Evolutionary conservation across 2,113 vertebrate species (phyloP).

Genomic region (Peromyscus maniculatus): DNA sequence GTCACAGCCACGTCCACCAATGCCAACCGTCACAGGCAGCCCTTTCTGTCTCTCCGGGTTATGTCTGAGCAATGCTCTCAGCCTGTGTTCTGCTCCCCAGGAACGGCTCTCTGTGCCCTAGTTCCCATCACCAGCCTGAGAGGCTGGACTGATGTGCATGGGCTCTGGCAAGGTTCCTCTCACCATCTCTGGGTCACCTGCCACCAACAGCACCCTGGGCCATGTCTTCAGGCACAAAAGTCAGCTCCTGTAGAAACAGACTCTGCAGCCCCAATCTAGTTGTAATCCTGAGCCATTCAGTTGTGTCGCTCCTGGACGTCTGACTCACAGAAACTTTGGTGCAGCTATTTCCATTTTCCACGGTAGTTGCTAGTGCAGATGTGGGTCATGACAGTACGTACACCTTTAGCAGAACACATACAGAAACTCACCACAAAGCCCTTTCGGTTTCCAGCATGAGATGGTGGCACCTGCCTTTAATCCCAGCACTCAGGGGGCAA

Average conservation of each 20-base stretch:
- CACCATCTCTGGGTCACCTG: background rate
- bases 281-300: background rate
- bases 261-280: background rate
- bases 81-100: background rate
- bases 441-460: background rate
- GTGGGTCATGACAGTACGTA: background rate
- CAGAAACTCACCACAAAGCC: background rate
- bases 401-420: background rate
- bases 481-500: background rate
- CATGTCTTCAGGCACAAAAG: background rate
- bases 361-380: background rate
- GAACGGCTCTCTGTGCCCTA: background rate
- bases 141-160: background rate
- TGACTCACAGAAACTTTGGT: background rate
- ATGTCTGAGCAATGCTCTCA: background rate
- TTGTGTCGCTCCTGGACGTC: background rate
- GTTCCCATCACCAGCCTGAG: background rate
- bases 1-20: background rate
- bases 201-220: background rate
- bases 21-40: background rate
- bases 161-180: background rate
- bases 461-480: background rate
- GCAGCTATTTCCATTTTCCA: background rate
- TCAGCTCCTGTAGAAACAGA: background rate
- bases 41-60: fast-evolving